Evolutionary conservation across 2,888 invertebrate genomes (phyloP), one percentile per base, ranked within the genome.

Genomic region (Clistopyga incitator): DNA sequence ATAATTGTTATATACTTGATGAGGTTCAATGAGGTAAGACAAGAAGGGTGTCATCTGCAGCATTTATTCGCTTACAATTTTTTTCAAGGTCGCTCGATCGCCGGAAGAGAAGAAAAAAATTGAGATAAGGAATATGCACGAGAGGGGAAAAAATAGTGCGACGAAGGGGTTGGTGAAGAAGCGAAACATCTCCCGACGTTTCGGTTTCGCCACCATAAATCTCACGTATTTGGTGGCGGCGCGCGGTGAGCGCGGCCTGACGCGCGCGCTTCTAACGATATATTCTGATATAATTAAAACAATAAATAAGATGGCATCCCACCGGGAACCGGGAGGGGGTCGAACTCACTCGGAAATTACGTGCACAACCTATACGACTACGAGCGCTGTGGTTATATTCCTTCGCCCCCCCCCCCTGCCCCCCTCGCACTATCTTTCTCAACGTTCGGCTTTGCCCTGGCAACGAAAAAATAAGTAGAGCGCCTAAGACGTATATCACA

Each of bases 221-320:
- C 90, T 90, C 91, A 88, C 88, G 92, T 90, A 91, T 92, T 92
- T 90, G 92, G 92, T 92, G 90, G 91, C 90, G 81, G 77, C 74
- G 65, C 81, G 89, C 90, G 89, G 88, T 89, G 64, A 64, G 75
- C 75, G 90, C 89, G 88, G 86, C 89, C 88, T 90, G 91, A 92
- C 91, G 92, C 78, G 70, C 61, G 56, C 74, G 89, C 87, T 90
- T 92, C 92, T 93, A 92, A 93, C 93, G 92, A 93, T 93, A 93
- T 92, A 93, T 92, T 92, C 92, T 91, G 92, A 93, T 93, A 92
- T 93, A 93, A 93, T 92, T 93, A 93, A 93, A 93, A 93, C 93
- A 93, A 93, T 93, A 93, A 93, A 93, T 93, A 93, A 93, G 91
- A 93, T 92, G 92, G 92, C 92, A 88, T 91, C 93, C 93, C 88